Percentiles rank a stretch among this genome's conserved stretches.
Conservation (phyloP, 2,797 vertebrate species). For the Poeciliopsis paucimaculata region DNA sequence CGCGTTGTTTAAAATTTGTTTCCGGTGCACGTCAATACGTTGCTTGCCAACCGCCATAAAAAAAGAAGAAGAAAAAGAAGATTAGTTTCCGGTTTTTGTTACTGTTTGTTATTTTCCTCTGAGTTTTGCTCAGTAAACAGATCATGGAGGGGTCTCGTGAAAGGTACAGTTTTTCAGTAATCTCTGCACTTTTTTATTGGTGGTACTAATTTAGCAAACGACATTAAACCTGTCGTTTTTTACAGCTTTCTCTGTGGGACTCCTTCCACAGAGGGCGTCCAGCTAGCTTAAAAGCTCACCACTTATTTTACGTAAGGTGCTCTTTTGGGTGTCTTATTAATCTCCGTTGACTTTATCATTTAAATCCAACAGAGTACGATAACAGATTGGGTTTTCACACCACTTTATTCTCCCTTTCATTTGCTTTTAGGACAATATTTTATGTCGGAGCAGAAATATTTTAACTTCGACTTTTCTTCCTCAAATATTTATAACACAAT, state of each 20-base stretch:
- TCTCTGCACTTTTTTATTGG: accelerated
- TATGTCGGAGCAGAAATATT: background rate
- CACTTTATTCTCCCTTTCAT: background rate
- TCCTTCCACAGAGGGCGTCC: background rate
- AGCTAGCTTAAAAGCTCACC: background rate
- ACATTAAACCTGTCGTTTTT: background rate
- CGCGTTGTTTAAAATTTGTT: constrained; percentile 67
- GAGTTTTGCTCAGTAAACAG: background rate
- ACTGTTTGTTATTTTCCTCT: background rate
- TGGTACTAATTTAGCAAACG: background rate
- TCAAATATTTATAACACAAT: background rate
- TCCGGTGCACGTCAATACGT: constrained; percentile 35
- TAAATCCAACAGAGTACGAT: background rate
- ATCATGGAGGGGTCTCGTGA: constrained; percentile 44
- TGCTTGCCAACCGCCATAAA: no score
- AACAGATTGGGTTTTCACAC: background rate
- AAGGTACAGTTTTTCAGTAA: constrained; percentile 27
- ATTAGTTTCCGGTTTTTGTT: background rate
- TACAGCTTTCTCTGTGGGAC: background rate
- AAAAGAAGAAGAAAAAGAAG: constrained; percentile 23
- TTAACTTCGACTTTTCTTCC: background rate
- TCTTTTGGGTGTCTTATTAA: background rate
- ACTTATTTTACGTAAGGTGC: background rate
- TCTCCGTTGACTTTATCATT: background rate
- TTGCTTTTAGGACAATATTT: background rate